Evolutionary conservation across 2,888 invertebrate genomes (phyloP), one percentile per base, ranked within the genome.

Genomic region (Euphydryas editha): DNA sequence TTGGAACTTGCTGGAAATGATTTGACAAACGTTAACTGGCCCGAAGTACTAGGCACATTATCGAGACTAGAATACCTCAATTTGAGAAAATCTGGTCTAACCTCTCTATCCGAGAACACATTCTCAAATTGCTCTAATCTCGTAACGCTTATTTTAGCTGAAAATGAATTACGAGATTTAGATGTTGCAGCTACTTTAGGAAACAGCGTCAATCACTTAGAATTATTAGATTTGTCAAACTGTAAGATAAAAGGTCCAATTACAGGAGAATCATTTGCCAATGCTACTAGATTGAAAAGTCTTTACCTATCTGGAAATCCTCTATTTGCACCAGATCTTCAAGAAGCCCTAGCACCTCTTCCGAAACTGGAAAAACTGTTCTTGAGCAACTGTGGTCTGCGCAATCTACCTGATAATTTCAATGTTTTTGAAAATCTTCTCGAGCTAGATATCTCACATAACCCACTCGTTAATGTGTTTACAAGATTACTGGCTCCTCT

Each of bases 371-470:
- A 95, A 77, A 94, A 93, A 81, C 84, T 96, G 37, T 95, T 95
- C 68, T 83, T 96, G 74, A 95, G 95, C 75, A 94, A 95, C 76
- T 96, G 95, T 76, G 94, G 94, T 8, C 86, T 96, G 15, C 93
- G 92, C 20, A 93, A 93, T 64, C 84, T 96, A 44, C 96, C 95
- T 0, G 93, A 95, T 72, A 95, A 94, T 30, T 95, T 96, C 77
- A 94, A 95, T 75, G 93, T 94, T 17, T 94, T 95, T 67, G 94
- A 94, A 74, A 93, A 95, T 77, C 90, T 96, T 18, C 93, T 94
- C 74, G 95, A 95, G 77, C 86, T 96, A 46, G 95, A 95, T 76
- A 95, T 96, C 77, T 95, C 95, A 0, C 93, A 94, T 77, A 96
- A 96, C 82, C 95, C 96, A 0, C 84, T 96, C 0, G 93, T 94